phyloP scores from a whole-genome alignment of 2,797 vertebrate genomes.

The Paratrypauchen microcephalus region DNA sequence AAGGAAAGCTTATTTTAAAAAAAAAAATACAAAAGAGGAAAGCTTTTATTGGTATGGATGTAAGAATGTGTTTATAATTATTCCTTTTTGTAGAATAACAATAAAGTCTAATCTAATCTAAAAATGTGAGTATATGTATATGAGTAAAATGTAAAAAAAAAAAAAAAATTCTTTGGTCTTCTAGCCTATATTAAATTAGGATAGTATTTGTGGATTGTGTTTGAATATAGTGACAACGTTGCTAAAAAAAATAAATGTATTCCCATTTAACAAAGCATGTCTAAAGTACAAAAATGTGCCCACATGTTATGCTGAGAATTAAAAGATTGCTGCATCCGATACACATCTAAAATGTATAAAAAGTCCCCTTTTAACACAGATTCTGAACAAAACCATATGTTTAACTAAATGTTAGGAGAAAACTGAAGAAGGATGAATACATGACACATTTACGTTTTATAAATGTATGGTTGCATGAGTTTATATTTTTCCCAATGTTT shows the following conservation, averaged over 20 bases:
- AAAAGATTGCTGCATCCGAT: not conserved
- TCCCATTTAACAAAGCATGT: not conserved
- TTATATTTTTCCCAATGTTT: not conserved
- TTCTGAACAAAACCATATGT: not conserved
- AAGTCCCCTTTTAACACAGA: not conserved
- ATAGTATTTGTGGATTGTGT: not conserved
- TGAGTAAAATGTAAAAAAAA: too few relatives aligned
- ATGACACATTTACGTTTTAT: not conserved
- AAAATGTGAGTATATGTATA: not conserved
- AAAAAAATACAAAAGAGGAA: not conserved
- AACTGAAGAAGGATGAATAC: not conserved
- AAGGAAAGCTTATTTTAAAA: slow-evolving; percentile 10
- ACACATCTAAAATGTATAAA: not conserved
- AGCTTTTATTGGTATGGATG: not conserved
- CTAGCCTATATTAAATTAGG: too few relatives aligned
- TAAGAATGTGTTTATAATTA: too few relatives aligned
- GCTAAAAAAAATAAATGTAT: not conserved
- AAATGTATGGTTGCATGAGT: not conserved
- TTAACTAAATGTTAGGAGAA: not conserved
- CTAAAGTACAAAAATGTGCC: not conserved
- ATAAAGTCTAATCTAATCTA: too few relatives aligned
- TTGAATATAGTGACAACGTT: not conserved
- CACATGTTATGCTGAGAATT: not conserved
- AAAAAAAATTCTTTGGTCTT: too few relatives aligned
- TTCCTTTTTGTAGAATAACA: too few relatives aligned